Evolutionary conservation across 2,113 vertebrate species (phyloP), one percentile per base, ranked within the genome.

Genomic region (Xenopus borealis): DNA sequence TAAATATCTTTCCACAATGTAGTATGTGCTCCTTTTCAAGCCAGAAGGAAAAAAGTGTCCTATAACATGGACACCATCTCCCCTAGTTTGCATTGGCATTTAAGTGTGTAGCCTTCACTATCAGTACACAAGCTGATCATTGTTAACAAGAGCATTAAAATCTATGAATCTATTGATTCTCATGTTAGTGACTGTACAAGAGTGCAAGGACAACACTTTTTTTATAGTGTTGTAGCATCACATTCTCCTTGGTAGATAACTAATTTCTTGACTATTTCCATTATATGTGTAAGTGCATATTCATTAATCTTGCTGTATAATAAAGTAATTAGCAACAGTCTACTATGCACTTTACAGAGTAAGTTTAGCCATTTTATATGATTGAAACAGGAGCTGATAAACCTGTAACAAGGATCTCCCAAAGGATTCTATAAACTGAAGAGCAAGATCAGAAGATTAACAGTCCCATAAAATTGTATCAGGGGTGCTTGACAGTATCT

Each of bases 141-240:
- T 86, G 83, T 88, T 86, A 84, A 79, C 87, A 82, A 75, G 79
- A 80, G 84, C 79, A 72, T 84, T 85, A 79, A 78, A 73, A 84
- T 72, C 88, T 88, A 85, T 84, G 89, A 87, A 88, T 86, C 82
- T 85, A 86, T 91, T 89, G 91, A 90, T 92, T 85, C 80, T 76
- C 75, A 76, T 57, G 83, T 83, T 87, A 88, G 86, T 80, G 73
- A 71, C 80, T 79, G 81, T 86, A 82, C 87, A 84, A 83, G 86
- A 83, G 79, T 83, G 82, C 50, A 72, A 78, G 81, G 64, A 79
- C 70, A 82, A 80, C 52, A 69, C 79, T 79, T 58, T 75, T 79
- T 33, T 65, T 45, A 78, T n/a, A n/a, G 78, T 75, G 57, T 66
- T 75, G 66, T 66, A 53, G 61, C 52, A 57, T 69, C 66, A 53